These are phyloP conservation scores for Rhagophthalmus giganteus DNA, from an alignment of 2,888 invertebrate genomes.

Conservation along the genomic window DNA sequence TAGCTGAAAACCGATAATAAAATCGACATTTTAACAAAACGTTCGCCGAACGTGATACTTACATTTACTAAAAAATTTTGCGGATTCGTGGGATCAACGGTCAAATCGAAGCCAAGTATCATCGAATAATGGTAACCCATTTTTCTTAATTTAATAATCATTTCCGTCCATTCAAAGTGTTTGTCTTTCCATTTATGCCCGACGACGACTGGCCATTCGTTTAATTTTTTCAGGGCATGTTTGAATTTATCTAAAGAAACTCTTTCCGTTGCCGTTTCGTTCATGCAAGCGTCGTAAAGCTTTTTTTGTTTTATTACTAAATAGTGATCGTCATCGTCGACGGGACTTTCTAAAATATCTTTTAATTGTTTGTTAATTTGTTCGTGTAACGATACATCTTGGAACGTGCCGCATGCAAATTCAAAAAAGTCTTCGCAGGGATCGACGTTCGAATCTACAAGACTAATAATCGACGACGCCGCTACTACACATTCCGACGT, in stretches of 20 bases:
- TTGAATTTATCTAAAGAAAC: slow-evolving; percentile 31
- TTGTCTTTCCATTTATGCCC: slow-evolving; percentile 36
- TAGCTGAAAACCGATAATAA: too few species aligned
- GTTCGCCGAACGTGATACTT: too few species aligned
- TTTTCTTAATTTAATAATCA: slow-evolving; percentile 38
- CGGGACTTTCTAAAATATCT: slow-evolving; percentile 14
- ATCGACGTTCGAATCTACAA: slow-evolving; percentile 67
- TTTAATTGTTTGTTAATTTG: slow-evolving; percentile 6
- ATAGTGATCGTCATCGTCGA: slow-evolving; percentile 13
- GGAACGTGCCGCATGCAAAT: slow-evolving; percentile 71
- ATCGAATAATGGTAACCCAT: slow-evolving; percentile 38
- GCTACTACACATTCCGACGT: slow-evolving; percentile 66
- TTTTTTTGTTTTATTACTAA: slow-evolving; percentile 12
- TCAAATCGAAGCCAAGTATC: slow-evolving; percentile 31
- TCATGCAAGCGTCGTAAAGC: slow-evolving; percentile 39
- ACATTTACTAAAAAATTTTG: not conserved
- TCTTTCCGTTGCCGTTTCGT: slow-evolving; percentile 33
- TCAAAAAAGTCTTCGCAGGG: slow-evolving; percentile 80
- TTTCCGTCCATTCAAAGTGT: slow-evolving; percentile 41
- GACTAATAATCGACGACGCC: slow-evolving; percentile 68
- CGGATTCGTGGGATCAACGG: not conserved
- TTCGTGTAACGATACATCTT: slow-evolving; percentile 53
- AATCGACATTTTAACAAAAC: too few species aligned
- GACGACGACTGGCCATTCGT: slow-evolving; percentile 46
- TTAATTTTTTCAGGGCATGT: slow-evolving; percentile 37